These are phyloP conservation scores for Macrosoma leucophasiata DNA, from an alignment of 2,888 invertebrate genomes.

Conservation along the genomic window DNA sequence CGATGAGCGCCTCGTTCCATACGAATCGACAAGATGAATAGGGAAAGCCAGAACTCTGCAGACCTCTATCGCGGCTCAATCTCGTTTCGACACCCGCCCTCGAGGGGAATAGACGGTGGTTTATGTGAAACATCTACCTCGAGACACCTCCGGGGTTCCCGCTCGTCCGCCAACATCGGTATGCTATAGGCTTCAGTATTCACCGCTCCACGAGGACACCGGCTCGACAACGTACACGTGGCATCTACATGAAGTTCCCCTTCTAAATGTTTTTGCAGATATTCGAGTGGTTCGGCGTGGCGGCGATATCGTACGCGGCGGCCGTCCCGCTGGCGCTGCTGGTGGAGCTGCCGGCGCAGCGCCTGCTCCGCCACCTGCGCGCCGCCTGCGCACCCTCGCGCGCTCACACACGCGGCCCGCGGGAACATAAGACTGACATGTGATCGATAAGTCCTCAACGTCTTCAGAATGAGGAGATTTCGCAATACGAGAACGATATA, in stretches of 20 bases:
- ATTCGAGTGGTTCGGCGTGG: slow-evolving; percentile 59
- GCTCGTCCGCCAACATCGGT: too few species aligned
- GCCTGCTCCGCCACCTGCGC: slow-evolving; percentile 44
- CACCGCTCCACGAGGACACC: too few species aligned
- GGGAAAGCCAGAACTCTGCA: too few species aligned
- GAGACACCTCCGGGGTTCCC: too few species aligned
- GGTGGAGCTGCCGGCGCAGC: slow-evolving; percentile 55
- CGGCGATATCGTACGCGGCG: slow-evolving; percentile 48
- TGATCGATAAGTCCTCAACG: slow-evolving; percentile 70
- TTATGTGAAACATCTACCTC: too few species aligned
- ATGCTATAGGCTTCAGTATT: too few species aligned
- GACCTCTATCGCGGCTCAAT: too few species aligned
- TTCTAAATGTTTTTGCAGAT: slow-evolving; percentile 32
- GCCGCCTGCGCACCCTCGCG: slow-evolving; percentile 33
- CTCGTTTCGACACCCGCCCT: too few species aligned
- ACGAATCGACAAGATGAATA: too few species aligned
- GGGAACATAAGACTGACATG: slow-evolving; percentile 47
- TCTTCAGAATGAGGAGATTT: slow-evolving; percentile 16
- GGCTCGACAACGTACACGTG: too few species aligned
- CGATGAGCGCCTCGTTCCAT: slow-evolving; percentile 59
- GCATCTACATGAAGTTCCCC: not conserved
- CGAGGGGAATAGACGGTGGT: too few species aligned
- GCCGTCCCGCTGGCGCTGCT: slow-evolving; percentile 62
- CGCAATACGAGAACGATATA: not conserved
- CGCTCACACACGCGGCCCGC: slow-evolving; percentile 64